Conservation (phyloP, 2,113 vertebrate genomes). For the Mormyrus lacerda region DNA sequence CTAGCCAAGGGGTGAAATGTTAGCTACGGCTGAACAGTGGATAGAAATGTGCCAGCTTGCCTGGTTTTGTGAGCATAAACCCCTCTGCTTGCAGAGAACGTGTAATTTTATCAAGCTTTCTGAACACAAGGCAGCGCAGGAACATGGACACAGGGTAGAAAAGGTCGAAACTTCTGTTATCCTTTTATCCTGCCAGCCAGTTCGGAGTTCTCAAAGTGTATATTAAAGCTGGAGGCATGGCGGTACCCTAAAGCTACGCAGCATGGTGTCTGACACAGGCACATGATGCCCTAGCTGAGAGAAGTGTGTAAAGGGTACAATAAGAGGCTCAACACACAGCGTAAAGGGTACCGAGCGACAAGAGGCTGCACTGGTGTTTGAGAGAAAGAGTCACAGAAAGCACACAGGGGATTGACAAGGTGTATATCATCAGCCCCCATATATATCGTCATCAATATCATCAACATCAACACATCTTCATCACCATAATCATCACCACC, state of each 20-base stretch:
- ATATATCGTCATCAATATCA: not conserved
- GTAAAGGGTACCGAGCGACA: too few species aligned
- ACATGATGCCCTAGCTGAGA: not conserved
- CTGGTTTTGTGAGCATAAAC: not conserved
- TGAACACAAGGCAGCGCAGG: not conserved
- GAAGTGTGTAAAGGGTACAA: not conserved
- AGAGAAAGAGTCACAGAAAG: not conserved
- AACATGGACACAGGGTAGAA: not conserved
- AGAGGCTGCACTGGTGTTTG: not conserved
- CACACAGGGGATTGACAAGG: not conserved
- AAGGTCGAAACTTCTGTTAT: not conserved
- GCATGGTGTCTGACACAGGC: not conserved
- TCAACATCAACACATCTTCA: not conserved
- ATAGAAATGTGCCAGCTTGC: not conserved
- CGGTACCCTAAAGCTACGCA: not conserved
- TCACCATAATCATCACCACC: not conserved
- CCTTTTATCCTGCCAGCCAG: not conserved
- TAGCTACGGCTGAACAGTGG: conserved; percentile 20
- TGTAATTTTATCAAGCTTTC: not conserved
- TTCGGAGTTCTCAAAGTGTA: not conserved
- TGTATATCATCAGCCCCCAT: not conserved
- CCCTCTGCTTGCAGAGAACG: not conserved
- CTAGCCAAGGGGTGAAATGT: conserved; percentile 34
- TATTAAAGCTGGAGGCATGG: not conserved
- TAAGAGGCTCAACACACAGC: not conserved